phyloP scores from a whole-genome alignment of 2,113 vertebrate genomes.

The Microcebus ravelobensis region DNA sequence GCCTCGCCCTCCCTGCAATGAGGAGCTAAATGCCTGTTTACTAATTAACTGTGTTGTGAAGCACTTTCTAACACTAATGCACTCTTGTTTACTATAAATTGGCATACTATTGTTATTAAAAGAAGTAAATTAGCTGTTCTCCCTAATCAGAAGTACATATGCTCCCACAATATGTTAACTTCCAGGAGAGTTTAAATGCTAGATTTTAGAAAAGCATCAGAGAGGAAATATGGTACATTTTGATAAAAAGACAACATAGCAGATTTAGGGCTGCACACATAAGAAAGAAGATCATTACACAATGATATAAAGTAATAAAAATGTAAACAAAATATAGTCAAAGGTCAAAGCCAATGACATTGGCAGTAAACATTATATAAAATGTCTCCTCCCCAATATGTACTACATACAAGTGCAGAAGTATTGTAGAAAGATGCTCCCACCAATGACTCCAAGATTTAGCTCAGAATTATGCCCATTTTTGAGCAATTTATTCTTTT shows the following conservation, averaged over 20 bases:
- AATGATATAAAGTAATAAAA: background rate
- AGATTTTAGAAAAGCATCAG: background rate
- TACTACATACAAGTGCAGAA: background rate
- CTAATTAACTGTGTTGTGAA: conserved; percentile 12
- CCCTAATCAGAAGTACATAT: conserved; percentile 75
- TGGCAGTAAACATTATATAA: background rate
- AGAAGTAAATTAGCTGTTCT: conserved; percentile 75
- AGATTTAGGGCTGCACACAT: background rate
- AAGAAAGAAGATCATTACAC: background rate
- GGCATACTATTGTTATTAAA: conserved; percentile 73
- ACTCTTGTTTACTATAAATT: conserved; percentile 72
- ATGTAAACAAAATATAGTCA: background rate
- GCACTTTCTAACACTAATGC: conserved; percentile 56
- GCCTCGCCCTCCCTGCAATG: background rate
- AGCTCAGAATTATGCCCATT: background rate
- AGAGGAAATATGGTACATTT: background rate
- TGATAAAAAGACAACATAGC: background rate
- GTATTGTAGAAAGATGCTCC: background rate
- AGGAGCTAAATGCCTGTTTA: background rate
- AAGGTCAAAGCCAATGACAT: background rate
- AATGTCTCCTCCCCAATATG: background rate
- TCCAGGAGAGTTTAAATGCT: conserved; percentile 48
- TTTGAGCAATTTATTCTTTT: background rate
- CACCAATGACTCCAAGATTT: background rate
- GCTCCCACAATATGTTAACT: conserved; percentile 12